Percentiles rank a stretch among this genome's conserved stretches.
These are phyloP conservation scores for Polyploca ridens DNA, from an alignment of 2,888 invertebrate genomes.

Conservation along the genomic window DNA sequence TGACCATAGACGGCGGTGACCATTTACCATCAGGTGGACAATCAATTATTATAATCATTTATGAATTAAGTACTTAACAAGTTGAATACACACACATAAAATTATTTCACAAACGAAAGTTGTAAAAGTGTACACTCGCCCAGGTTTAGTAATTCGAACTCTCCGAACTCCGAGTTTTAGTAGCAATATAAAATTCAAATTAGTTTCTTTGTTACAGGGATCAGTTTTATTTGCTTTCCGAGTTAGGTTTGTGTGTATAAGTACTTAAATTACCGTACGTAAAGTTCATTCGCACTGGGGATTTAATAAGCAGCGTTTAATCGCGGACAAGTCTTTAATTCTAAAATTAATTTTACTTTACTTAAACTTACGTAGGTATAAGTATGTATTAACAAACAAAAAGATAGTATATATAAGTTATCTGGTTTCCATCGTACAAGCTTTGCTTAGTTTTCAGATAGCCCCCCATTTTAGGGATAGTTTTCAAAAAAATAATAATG, in stretches of 20 bases:
- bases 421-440: too few relatives aligned
- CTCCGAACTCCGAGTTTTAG: neutral
- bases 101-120: neutral
- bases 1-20: too few relatives aligned
- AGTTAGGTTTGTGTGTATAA: neutral
- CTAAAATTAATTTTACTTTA: neutral
- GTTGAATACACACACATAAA: neutral
- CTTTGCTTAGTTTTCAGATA: too few relatives aligned
- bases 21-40: too few relatives aligned
- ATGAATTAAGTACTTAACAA: neutral
- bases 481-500: too few relatives aligned
- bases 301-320: neutral
- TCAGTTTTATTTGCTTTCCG: slow-evolving; percentile 2
- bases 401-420: neutral
- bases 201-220: slow-evolving; percentile 8
- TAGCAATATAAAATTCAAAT: slow-evolving; percentile 8
- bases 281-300: slow-evolving; percentile 5
- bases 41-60: too few relatives aligned
- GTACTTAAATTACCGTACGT: slow-evolving; percentile 5
- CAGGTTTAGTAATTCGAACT: neutral
- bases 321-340: neutral
- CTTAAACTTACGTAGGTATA: neutral
- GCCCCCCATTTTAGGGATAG: too few relatives aligned
- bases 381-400: neutral
- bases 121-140: neutral